These are phyloP conservation scores for Dolichomitus sp. DNA, from an alignment of 2,888 invertebrate species.

Conservation along the genomic window DNA sequence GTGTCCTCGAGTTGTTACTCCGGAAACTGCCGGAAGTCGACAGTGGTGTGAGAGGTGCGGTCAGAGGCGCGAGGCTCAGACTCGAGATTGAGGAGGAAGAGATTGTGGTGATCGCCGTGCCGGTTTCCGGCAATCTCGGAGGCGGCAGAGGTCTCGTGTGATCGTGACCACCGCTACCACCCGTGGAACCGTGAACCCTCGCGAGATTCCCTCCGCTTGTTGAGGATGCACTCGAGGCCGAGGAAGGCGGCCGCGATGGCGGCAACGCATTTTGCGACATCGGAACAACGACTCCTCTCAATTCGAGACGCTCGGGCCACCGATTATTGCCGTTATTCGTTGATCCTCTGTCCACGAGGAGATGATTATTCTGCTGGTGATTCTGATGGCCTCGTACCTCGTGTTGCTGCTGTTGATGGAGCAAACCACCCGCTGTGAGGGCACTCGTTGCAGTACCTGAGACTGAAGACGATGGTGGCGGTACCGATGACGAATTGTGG, in stretches of 20 bases:
- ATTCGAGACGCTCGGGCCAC: conserved; percentile 75
- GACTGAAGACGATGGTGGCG: conserved; percentile 90
- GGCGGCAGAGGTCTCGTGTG: conserved; percentile 83
- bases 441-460: conserved; percentile 87
- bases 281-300: conserved; percentile 78
- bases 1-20: conserved; percentile 62
- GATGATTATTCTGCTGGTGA: conserved; percentile 28
- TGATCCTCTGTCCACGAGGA: conserved; percentile 24
- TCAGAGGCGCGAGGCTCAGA: conserved; percentile 52
- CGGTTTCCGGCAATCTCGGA: conserved; percentile 76
- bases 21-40: conserved; percentile 85
- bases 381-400: conserved; percentile 19
- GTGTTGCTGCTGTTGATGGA: conserved; percentile 67
- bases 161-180: conserved; percentile 84
- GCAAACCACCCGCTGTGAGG: conserved; percentile 79
- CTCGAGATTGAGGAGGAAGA: conserved; percentile 30
- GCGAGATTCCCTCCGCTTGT: conserved; percentile 60
- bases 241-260: conserved; percentile 81
- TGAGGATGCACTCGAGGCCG: conserved; percentile 70
- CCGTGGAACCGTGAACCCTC: conserved; percentile 85
- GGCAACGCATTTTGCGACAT: conserved; percentile 82
- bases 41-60: conserved; percentile 86
- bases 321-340: conserved; percentile 45
- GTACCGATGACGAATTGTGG: conserved; percentile 89
- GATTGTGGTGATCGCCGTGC: conserved; percentile 22